A percentile compares a stretch with the other conserved stretches of the same genome.
Evolutionary conservation across 64 coral and sea anemone genomes (phyloP).

Genomic region (Actinia equina): DNA sequence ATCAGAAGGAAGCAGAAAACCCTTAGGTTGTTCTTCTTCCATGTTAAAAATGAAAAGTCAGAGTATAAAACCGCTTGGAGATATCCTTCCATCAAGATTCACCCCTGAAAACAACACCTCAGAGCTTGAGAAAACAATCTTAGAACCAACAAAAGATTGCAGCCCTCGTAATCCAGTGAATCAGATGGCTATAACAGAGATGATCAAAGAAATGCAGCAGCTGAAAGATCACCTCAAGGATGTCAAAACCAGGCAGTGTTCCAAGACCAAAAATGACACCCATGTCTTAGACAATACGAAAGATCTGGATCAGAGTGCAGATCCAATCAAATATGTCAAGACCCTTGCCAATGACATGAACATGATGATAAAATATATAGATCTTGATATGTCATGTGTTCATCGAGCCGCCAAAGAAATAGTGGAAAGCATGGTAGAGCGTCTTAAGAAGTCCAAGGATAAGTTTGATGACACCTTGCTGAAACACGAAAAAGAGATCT

Average conservation of each 20-base stretch:
- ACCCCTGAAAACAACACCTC: background rate
- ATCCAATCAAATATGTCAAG: conserved; percentile 1
- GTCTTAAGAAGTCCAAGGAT: background rate
- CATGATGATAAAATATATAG: background rate
- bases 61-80: too few relatives aligned
- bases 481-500: background rate
- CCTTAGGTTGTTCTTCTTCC: too few relatives aligned
- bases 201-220: background rate
- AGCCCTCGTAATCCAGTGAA: background rate
- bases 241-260: background rate
- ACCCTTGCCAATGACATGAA: background rate
- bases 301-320: background rate
- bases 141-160: background rate
- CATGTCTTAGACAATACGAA: background rate
- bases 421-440: background rate
- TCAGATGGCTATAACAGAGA: background rate
- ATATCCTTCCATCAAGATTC: too few relatives aligned
- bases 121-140: background rate
- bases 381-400: background rate
- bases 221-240: background rate
- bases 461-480: background rate
- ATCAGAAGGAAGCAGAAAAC: background rate
- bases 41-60: too few relatives aligned
- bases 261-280: background rate
- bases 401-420: background rate